phyloP scores from a whole-genome alignment of 1,140 invertebrate species.

The Eurosta solidaginis region DNA sequence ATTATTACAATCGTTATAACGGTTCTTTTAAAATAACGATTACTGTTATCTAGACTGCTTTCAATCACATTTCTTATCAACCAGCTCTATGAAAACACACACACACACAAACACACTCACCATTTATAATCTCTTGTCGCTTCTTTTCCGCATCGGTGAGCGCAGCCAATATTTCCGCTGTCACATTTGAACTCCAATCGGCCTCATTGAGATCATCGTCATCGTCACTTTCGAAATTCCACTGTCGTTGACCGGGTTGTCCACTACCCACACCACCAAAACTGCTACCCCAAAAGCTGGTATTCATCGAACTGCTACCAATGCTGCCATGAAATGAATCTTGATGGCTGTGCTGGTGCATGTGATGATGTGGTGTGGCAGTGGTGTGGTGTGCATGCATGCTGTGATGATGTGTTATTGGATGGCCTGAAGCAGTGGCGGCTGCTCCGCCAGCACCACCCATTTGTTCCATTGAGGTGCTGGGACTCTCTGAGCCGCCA shows the following conservation, averaged over 20 bases:
- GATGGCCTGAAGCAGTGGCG: constrained; percentile 36
- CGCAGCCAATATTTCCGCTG: constrained; percentile 73
- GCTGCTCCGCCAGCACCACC: constrained; percentile 41
- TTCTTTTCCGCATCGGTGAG: constrained; percentile 75
- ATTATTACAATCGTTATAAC: too few relatives aligned
- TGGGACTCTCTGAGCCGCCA: constrained; percentile 64
- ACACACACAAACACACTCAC: too few relatives aligned
- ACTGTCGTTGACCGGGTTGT: constrained; percentile 41
- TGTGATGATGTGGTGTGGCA: constrained; percentile 48
- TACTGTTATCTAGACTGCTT: too few relatives aligned
- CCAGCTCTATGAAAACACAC: too few relatives aligned
- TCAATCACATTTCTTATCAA: too few relatives aligned
- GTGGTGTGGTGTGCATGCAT: constrained; percentile 47
- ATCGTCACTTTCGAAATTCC: constrained; percentile 60
- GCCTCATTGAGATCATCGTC: constrained; percentile 64
- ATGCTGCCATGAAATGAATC: constrained; percentile 53
- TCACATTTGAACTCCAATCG: constrained; percentile 78
- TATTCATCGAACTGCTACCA: constrained; percentile 46
- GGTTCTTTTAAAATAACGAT: too few relatives aligned
- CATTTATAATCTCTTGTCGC: constrained; percentile 96
- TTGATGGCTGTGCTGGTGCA: constrained; percentile 51
- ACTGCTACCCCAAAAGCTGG: constrained; percentile 59
- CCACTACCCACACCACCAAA: constrained; percentile 3
- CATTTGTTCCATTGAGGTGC: constrained; percentile 65
- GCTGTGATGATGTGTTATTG: constrained; percentile 50